phyloP scores from a whole-genome alignment of 2,797 vertebrate genomes.

The Pitangus sulphuratus region DNA sequence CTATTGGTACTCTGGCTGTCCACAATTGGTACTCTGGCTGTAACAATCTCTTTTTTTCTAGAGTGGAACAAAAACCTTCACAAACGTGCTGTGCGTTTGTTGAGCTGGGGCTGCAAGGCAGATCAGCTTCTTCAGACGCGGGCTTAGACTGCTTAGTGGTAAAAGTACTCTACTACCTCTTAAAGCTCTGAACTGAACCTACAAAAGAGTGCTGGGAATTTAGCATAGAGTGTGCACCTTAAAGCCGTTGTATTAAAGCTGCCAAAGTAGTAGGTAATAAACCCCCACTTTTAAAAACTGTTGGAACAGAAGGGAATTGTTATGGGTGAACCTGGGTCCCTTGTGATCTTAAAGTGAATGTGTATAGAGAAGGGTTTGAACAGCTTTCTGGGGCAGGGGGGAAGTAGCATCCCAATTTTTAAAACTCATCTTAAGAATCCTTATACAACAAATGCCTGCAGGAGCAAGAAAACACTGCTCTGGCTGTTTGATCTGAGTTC shows the following conservation, averaged over 20 bases:
- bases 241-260: neutral
- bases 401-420: neutral
- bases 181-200: neutral
- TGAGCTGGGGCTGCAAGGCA: neutral
- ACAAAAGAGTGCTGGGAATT: neutral
- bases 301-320: neutral
- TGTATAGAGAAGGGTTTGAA: neutral
- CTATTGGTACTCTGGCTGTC: neutral
- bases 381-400: neutral
- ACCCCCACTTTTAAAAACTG: neutral
- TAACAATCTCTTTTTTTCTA: neutral
- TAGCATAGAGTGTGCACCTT: neutral
- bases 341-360: neutral
- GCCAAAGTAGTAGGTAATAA: neutral
- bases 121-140: neutral
- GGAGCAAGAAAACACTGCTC: neutral
- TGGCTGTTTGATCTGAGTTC: neutral
- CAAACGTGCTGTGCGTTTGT: rapidly evolving
- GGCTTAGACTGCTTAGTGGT: neutral
- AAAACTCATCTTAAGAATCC: neutral
- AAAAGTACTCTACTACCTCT: neutral
- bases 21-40: rapidly evolving
- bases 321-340: rapidly evolving
- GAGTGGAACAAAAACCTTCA: neutral
- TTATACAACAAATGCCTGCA: neutral